phyloP scores from a whole-genome alignment of 2,797 vertebrate species.

The Acipenser transmontanus region DNA sequence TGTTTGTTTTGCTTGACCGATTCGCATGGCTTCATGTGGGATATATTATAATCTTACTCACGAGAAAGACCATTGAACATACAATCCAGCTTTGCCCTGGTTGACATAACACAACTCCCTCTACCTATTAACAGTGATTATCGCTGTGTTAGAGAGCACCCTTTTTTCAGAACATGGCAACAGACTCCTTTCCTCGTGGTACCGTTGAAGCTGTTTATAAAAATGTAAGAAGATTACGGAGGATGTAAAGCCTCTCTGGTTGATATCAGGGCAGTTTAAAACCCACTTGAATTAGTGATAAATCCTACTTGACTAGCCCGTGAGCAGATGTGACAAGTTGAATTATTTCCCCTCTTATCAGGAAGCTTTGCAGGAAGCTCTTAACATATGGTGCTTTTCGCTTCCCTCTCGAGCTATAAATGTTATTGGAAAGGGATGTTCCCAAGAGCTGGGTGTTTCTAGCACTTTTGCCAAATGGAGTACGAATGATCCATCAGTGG shows the following conservation, averaged over 20 bases:
- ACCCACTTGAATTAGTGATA: conserved; percentile 84
- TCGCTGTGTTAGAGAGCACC: conserved; percentile 36
- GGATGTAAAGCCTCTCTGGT: conserved; percentile 60
- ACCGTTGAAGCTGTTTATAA: conserved; percentile 38
- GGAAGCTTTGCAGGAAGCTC: conserved; percentile 80
- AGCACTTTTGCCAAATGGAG: conserved; percentile 70
- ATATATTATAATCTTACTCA: conserved; percentile 27
- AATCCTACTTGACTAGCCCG: conserved; percentile 79
- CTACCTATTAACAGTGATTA: conserved; percentile 37
- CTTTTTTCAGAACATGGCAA: conserved; percentile 30
- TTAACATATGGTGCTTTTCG: conserved; percentile 78
- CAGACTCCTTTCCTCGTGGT: conserved; percentile 36
- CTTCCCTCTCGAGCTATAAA: conserved; percentile 71
- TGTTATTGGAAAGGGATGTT: conserved; percentile 76
- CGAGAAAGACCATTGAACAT: conserved; percentile 22
- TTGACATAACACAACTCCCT: conserved; percentile 29
- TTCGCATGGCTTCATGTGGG: conserved; percentile 14
- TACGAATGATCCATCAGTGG: conserved; percentile 69
- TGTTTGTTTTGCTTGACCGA: conserved; percentile 9
- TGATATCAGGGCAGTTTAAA: conserved; percentile 80
- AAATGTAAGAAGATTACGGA: conserved; percentile 53
- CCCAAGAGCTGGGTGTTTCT: conserved; percentile 68
- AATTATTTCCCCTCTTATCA: conserved; percentile 83
- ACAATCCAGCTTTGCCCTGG: conserved; percentile 22
- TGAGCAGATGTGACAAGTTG: conserved; percentile 87